phyloP scores from a whole-genome alignment of 2,113 vertebrate genomes.

The Charina bottae region DNA sequence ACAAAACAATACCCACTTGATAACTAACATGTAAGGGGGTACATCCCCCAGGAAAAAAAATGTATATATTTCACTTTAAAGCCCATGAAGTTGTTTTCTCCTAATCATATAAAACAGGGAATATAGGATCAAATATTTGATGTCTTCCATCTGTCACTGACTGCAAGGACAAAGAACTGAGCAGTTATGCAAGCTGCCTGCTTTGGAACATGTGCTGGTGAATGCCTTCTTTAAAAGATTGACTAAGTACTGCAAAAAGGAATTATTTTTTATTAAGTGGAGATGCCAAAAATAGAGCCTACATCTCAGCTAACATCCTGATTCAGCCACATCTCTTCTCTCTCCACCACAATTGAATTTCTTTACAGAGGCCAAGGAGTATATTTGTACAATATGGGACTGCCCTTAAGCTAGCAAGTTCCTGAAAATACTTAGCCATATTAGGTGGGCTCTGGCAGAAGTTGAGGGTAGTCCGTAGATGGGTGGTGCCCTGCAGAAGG shows the following conservation, averaged over 20 bases:
- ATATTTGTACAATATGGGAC: not conserved
- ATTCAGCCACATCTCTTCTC: not conserved
- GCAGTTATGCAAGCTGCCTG: not conserved
- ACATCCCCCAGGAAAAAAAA: no score
- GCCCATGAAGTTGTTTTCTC: no score
- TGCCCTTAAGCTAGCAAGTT: not conserved
- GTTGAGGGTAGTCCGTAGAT: not conserved
- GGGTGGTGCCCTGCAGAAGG: not conserved
- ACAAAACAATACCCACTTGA: no score
- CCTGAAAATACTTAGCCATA: not conserved
- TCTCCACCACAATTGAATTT: not conserved
- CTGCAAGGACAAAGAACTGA: no score
- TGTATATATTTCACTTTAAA: no score
- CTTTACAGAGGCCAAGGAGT: not conserved
- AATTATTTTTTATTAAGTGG: not conserved
- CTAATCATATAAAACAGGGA: no score
- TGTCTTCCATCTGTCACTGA: no score
- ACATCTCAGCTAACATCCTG: not conserved
- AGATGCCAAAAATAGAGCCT: not conserved
- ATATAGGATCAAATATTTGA: no score
- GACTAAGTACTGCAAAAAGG: not conserved
- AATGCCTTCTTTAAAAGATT: not conserved
- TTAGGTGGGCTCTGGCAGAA: not conserved
- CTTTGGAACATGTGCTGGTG: not conserved
- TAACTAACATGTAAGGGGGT: no score